A percentile compares a stretch with the other conserved stretches of the same genome.
Conservation (phyloP, 2,113 vertebrate genomes). For the Ameiurus melas region DNA sequence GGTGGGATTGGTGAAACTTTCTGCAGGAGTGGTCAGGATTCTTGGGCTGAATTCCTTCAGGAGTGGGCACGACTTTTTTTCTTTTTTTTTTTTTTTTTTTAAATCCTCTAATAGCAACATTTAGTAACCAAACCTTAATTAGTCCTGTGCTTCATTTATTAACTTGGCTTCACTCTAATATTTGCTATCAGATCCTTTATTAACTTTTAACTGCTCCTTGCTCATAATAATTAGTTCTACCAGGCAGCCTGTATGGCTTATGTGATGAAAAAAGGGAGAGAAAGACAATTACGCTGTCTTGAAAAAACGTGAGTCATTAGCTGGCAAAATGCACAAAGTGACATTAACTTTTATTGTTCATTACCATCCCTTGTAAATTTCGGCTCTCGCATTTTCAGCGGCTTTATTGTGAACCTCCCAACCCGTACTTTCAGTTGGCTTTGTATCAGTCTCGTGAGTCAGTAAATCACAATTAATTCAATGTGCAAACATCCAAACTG, state of each 20-base stretch:
- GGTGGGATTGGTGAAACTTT: not conserved
- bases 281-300: not conserved
- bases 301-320: slow-evolving; percentile 20
- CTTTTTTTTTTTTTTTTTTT: too few species aligned
- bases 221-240: slow-evolving; percentile 5
- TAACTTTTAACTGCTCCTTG: slow-evolving; percentile 9
- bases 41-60: too few species aligned
- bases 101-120: not conserved
- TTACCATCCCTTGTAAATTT: slow-evolving; percentile 22
- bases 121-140: slow-evolving; percentile 16
- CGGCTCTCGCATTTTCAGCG: not conserved
- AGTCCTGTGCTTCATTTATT: slow-evolving; percentile 2
- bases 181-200: slow-evolving; percentile 26
- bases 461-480: slow-evolving; percentile 25
- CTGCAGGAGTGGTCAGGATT: not conserved
- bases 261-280: slow-evolving; percentile 17
- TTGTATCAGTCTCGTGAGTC: not conserved
- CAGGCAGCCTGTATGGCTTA: not conserved
- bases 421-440: not conserved
- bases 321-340: slow-evolving; percentile 20
- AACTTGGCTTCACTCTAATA: slow-evolving; percentile 9
- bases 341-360: slow-evolving; percentile 30
- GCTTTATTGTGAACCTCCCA: slow-evolving; percentile 6
- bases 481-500: slow-evolving; percentile 19
- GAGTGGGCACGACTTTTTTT: not conserved